A percentile compares a stretch with the other conserved stretches of the same genome.
These are phyloP conservation scores for Brachypodius melanocephalos DNA, from an alignment of 2,113 vertebrate genomes.

Conservation along the genomic window DNA sequence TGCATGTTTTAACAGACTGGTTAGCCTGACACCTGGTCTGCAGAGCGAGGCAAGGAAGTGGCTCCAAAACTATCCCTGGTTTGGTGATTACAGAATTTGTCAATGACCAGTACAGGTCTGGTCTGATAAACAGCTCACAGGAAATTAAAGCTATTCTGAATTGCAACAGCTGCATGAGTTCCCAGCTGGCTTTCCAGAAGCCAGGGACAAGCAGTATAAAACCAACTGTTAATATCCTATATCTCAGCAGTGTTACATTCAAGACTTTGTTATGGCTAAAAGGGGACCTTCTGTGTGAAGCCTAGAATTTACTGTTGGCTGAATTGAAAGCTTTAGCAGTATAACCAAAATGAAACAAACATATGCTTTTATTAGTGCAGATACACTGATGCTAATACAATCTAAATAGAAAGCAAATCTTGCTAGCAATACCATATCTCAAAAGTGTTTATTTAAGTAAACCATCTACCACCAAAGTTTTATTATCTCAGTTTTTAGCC, in stretches of 20 bases:
- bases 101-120: not conserved
- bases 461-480: accelerated
- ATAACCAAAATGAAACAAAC: not conserved
- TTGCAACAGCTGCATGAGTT: not conserved
- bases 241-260: not conserved
- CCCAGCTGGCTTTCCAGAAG: not conserved
- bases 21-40: not conserved
- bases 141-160: not conserved
- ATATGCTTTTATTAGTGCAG: not conserved
- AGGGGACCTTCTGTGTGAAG: not conserved
- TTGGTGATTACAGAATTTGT: not conserved
- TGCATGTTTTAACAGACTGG: not conserved
- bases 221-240: not conserved
- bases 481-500: not conserved
- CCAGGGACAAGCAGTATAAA: not conserved
- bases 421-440: not conserved
- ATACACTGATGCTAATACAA: not conserved
- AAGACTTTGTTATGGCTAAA: not conserved
- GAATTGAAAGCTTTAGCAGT: not conserved
- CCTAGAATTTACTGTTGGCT: not conserved
- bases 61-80: not conserved
- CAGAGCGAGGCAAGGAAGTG: not conserved
- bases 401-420: not conserved
- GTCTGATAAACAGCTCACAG: not conserved
- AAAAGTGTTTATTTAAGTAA: not conserved